A percentile compares a stretch with the other conserved stretches of the same genome.
Conservation (phyloP, 2,888 invertebrate species). For the Cecidostiba fungosa region DNA sequence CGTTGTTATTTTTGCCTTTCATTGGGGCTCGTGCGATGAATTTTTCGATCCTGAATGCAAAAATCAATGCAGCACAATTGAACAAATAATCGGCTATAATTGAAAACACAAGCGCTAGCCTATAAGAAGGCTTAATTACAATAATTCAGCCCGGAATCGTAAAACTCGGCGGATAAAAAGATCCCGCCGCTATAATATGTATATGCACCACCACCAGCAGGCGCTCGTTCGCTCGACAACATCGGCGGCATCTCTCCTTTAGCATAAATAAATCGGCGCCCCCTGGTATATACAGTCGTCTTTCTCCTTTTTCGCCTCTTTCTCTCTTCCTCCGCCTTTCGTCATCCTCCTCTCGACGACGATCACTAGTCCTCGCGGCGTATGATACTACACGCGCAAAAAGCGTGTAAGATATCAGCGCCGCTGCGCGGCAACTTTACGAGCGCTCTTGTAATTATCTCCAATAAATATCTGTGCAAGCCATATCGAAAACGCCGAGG, state of each 20-base stretch:
- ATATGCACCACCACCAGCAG: not conserved
- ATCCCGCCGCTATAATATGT: not conserved
- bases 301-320: constrained; percentile 43
- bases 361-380: constrained; percentile 59
- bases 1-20: not conserved
- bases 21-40: not conserved
- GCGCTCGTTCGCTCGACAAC: constrained; percentile 9
- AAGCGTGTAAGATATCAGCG: constrained; percentile 77
- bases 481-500: constrained; percentile 68
- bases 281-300: constrained; percentile 39
- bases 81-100: constrained; percentile 46
- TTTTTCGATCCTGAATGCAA: not conserved
- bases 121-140: constrained; percentile 62
- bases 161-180: constrained; percentile 34
- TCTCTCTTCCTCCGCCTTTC: constrained; percentile 34
- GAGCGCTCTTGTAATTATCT: constrained; percentile 80
- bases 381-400: constrained; percentile 63
- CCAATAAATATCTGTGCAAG: constrained; percentile 79
- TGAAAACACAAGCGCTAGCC: constrained; percentile 55
- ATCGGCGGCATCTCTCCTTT: constrained; percentile 6
- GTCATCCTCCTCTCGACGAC: constrained; percentile 43
- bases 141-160: constrained; percentile 57
- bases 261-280: constrained; percentile 61
- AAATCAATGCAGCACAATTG: not conserved
- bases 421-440: constrained; percentile 73